Base-by-base conservation (phyloP, 2,113 vertebrate species). In the Myrmecobius fasciatus region DNA sequence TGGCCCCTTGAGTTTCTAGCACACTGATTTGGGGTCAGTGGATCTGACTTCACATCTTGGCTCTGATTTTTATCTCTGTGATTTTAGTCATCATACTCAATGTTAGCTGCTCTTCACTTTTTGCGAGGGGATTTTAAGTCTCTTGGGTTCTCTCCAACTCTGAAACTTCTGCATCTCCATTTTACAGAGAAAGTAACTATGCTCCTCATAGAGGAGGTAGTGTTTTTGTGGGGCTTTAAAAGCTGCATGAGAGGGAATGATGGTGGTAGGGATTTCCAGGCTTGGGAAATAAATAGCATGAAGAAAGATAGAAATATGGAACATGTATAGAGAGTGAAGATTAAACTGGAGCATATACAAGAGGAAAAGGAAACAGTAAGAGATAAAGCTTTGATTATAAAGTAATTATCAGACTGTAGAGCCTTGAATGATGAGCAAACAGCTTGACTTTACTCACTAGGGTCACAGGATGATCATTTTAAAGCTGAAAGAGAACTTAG, bases 171-270 rank as follows among this genome's bases (percentile, higher is more conserved):
- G n/a, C 67, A 83, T 43, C 67, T 83, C 36, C 67, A 43, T 43
- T 43, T 67, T 36, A 67, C 31, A 36, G 56, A 36, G 3, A 36
- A 67, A 67, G 56, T 67, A 36, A 67, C 31, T 43, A n/a, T 43
- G 17, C 67, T 43, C 36, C 17, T 6, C 17, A 83, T 6, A 26
- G n/a, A 22, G 36, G 5, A 43, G 67, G 36, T n/a, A 14, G 60
- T 14, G 20, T 75, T 75, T 75, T 75, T 6, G 60, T 75, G 60
- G 60, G 60, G 4, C 31, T 67, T 67, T 36, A 60, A 31, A 31
- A 36, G 56, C 0, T 83, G 14, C n/a, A 43, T 83, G 17, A 2
- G 6, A 25, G 36, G 0, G 4, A 0, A 12, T 3, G 56, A 4
- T n/a, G 31, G 36, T 7, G 25, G 0, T 75, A 4, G n/a, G 36